Base-by-base conservation (phyloP, 2,113 vertebrate genomes). In the Thomomys bottae region DNA sequence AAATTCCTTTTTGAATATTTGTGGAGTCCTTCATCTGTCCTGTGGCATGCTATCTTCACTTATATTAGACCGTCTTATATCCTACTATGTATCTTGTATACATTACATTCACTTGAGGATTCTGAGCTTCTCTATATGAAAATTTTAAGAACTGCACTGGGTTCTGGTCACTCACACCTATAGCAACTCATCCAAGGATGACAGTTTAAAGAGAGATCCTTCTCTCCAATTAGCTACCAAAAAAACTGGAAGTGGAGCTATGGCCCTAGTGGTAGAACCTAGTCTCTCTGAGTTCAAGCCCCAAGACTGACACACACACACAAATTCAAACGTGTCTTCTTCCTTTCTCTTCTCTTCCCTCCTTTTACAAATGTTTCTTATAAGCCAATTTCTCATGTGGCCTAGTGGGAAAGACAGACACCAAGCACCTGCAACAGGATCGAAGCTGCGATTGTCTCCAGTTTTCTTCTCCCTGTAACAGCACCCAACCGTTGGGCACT, bases 401-500 rank as follows among this genome's bases (percentile, higher is more conserved):
- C 59, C 59, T 61, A 8, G 0, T 1, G 8, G 32, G 26, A 30
- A 5, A 59, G 28, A 36, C n/a, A 34, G 32, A 8, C 1, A 5
- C 6, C 23, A n/a, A 66, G 66, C 30, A 28, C 18, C 11, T 30
- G 0, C 0, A 42, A 36, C 6, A 17, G 5, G 20, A 32, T 2
- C 26, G 38, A 24, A 18, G 3, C 8, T 30, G 4, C 11, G 1
- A 0, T 1, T 9, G 15, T 9, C 9, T 6, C 7, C 10, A 34
- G 32, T 18, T 21, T 23, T 6, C 21, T 54, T 34, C 32, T 66
- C 21, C 20, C 28, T n/a, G 2, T 6, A 18, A 20, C 24, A 28
- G 34, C 1, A 10, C 21, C 8, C 32, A 1, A 36, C 3, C 1
- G 0, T 0, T 11, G 76, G 66, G 49, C 66, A 1, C 54, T 4